A percentile compares a stretch with the other conserved stretches of the same genome.
Conservation (phyloP, 2,888 invertebrate genomes). For the Drosophila crucigera region DNA sequence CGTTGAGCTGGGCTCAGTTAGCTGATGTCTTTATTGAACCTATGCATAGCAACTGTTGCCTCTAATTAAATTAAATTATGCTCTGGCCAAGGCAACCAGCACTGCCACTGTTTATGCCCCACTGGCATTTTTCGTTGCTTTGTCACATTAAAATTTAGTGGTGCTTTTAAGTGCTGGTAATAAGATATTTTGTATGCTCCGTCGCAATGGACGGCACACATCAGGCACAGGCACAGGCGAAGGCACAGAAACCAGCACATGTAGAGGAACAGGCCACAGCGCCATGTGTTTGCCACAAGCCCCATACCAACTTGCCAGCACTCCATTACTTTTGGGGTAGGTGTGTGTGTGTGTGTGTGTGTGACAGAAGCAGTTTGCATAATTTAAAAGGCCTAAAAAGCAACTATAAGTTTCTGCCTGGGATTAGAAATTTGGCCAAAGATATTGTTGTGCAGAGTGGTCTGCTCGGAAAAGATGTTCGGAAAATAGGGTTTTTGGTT, state of each 20-base stretch:
- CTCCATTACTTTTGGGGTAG: constrained; percentile 1
- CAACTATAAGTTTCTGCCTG: constrained; percentile 59
- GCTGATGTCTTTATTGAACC: constrained; percentile 66
- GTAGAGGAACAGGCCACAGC: neutral
- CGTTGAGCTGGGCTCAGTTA: constrained; percentile 4
- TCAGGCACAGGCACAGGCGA: constrained; percentile 27
- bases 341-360: constrained; percentile 26
- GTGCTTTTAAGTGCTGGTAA: constrained; percentile 69
- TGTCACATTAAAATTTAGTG: constrained; percentile 73
- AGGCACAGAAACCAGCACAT: constrained; percentile 11
- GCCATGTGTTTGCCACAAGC: constrained; percentile 21
- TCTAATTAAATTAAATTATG: constrained; percentile 76
- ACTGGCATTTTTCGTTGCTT: constrained; percentile 56
- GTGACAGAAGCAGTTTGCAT: constrained; percentile 62
- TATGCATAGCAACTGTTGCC: constrained; percentile 62
- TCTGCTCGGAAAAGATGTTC: neutral
- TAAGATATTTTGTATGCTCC: constrained; percentile 72
- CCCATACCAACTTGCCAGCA: neutral
- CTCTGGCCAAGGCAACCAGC: constrained; percentile 35
- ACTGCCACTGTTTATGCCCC: neutral
- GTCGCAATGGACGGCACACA: constrained; percentile 46
- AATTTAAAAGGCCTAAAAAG: constrained; percentile 67
- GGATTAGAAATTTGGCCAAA: constrained; percentile 46
- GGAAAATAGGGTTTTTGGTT: constrained; percentile 19
- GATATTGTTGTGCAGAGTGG: constrained; percentile 29